Conservation (phyloP, 1,140 invertebrate species). For the Diabrotica virgifera region DNA sequence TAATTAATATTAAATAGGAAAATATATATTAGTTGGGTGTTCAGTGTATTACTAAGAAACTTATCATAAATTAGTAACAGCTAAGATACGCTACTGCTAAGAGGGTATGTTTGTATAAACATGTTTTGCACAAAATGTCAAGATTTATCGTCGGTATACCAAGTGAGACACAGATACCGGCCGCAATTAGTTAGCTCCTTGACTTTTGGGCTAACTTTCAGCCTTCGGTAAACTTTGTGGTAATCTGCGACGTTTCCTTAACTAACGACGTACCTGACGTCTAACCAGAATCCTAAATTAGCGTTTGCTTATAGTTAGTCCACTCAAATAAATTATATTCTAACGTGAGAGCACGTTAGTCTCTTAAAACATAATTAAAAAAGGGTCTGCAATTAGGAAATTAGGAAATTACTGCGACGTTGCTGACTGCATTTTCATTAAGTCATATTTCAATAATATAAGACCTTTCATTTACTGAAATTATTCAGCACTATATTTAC, state of each 20-base stretch:
- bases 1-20: no score
- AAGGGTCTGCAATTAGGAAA: no score
- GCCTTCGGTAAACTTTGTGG: constrained; percentile 13
- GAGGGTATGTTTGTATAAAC: background rate
- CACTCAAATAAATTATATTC: background rate
- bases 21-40: no score
- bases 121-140: constrained; percentile 9
- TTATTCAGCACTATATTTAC: no score
- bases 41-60: no score
- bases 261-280: constrained; percentile 14
- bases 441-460: no score
- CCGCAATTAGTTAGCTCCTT: constrained; percentile 16
- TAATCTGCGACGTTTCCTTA: constrained; percentile 16
- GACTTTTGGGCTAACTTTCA: constrained; percentile 16
- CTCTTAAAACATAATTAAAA: no score
- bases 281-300: constrained; percentile 14
- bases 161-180: constrained; percentile 11
- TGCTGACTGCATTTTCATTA: no score
- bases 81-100: background rate
- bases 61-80: background rate
- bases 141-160: constrained; percentile 15
- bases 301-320: constrained; percentile 3
- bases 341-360: no score
- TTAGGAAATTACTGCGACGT: no score
- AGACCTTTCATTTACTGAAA: no score